These are phyloP conservation scores for Panopea generosa DNA, from an alignment of 2,888 invertebrate genomes.

Conservation along the genomic window DNA sequence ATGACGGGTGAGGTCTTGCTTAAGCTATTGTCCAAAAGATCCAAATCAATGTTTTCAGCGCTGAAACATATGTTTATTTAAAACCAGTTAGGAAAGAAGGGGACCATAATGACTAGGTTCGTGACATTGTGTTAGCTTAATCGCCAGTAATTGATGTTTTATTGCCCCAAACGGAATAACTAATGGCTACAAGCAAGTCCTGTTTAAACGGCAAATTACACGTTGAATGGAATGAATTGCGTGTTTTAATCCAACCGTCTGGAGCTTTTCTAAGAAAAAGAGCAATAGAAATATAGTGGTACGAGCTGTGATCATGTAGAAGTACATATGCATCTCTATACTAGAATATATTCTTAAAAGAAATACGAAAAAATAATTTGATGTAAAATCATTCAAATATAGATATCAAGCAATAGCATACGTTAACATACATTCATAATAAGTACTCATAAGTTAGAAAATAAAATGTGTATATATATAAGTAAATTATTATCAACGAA, in stretches of 20 bases:
- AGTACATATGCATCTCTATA: too few species aligned
- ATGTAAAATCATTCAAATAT: too few species aligned
- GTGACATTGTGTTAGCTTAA: conserved; percentile 47
- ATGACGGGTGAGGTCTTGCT: too few species aligned
- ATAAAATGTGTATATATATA: too few species aligned
- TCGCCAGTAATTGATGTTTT: conserved; percentile 52
- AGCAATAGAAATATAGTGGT: not conserved
- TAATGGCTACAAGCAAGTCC: conserved; percentile 42
- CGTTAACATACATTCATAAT: too few species aligned
- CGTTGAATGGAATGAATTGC: conserved; percentile 48
- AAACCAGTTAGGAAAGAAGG: conserved; percentile 16
- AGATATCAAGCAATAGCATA: too few species aligned
- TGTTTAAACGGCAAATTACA: conserved; percentile 47
- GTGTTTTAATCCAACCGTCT: conserved; percentile 36
- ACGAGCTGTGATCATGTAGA: too few species aligned
- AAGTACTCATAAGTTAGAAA: too few species aligned
- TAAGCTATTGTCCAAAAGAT: conserved; percentile 26
- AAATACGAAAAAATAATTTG: too few species aligned
- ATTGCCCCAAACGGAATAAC: conserved; percentile 34
- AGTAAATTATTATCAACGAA: too few species aligned
- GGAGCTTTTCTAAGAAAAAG: not conserved
- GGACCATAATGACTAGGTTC: conserved; percentile 38
- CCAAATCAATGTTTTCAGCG: conserved; percentile 52
- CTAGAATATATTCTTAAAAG: too few species aligned
- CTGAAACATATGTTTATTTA: conserved; percentile 52